Conservation (phyloP, 2,113 vertebrate genomes). For the Athene cunicularia region DNA sequence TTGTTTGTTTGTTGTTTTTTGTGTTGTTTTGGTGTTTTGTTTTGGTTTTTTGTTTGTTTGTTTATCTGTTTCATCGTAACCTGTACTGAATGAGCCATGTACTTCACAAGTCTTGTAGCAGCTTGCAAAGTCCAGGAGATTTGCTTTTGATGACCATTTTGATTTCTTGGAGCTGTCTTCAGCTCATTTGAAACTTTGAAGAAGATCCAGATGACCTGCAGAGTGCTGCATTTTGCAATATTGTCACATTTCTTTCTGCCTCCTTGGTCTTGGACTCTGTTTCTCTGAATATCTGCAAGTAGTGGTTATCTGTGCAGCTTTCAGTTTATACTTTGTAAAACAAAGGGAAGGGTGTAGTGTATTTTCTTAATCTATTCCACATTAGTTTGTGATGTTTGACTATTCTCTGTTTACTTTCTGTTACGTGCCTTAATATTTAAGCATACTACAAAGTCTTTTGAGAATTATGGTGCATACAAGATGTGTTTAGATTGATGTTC, state of each 20-base stretch:
- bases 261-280: neutral
- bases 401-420: neutral
- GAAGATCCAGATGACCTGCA: neutral
- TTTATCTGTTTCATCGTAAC: neutral
- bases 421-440: neutral
- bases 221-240: neutral
- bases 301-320: neutral
- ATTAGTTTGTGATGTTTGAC: neutral
- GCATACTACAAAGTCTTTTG: neutral
- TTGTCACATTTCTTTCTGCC: neutral
- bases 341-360: accelerated
- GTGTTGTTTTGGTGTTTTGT: too few relatives aligned
- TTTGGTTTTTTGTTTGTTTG: neutral
- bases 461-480: neutral
- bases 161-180: neutral
- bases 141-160: neutral
- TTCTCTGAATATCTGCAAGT: neutral
- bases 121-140: neutral
- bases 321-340: neutral
- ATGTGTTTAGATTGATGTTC: neutral
- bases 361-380: neutral
- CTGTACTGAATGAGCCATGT: accelerated
- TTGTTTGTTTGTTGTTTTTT: too few relatives aligned
- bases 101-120: neutral
- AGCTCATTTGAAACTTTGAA: neutral